Base-by-base conservation (phyloP, 2,888 invertebrate genomes). In the Dasysyrphus albostriatus region DNA sequence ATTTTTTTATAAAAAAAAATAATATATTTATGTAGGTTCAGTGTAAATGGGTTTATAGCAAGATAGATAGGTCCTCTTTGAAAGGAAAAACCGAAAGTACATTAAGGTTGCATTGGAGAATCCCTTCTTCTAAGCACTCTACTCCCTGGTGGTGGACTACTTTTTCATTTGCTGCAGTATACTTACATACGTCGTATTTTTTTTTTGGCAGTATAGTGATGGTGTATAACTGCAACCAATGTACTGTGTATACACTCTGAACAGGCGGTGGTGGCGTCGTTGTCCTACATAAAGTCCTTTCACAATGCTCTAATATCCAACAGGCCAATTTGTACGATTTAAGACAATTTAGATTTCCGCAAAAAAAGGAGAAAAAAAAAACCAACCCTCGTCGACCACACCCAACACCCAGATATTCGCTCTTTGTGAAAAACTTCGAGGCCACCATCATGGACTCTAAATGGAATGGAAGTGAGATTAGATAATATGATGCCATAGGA, bases 271-370 rank as follows among this genome's bases (percentile, higher is more conserved):
- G 10, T 59, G 19, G 16, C 32, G 32, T 65, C 34, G 34, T 67
- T 39, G 69, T 54, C 69, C 69, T 69, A 69, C 69, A 69, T 69
- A 69, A 69, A 54, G 51, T 69, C 69, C 51, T 39, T 37, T 51
- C 54, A 69, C 69, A 69, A 54, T 69, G 54, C 51, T 54, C 39
- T 54, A 69, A 69, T 69, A 69, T 69, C 69, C 69, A 69, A 69
- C 69, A 69, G 69, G 69, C 69, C 69, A 69, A 69, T 69, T 69
- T 69, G 69, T 54, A 54, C 69, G 54, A 69, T 69, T 54, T 69
- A 69, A 69, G 69, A 69, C 69, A 69, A 69, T 69, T 69, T 69
- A 49, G 69, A 69, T 39, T 54, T 69, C 39, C 54, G 16, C 16
- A 32, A 67, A 69, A 54, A 37, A 16, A 44, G 9, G 3, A 4